Evolutionary conservation across 2,888 invertebrate genomes (phyloP), one percentile per base, ranked within the genome.

Genomic region (Eilema sororculum): DNA sequence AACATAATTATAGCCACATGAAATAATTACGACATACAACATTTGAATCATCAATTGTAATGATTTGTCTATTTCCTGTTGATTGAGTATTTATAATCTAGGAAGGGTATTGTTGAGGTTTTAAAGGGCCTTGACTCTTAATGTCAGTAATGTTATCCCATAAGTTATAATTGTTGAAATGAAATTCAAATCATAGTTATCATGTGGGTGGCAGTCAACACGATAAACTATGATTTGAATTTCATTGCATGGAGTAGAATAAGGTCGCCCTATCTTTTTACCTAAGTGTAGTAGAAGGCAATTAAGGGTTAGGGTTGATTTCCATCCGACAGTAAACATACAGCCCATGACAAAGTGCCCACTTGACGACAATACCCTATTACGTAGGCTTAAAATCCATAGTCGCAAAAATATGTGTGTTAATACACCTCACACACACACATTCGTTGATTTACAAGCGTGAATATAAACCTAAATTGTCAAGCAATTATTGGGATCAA

Each of bases 21-120:
- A 46, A 24, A n/a, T 57, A 65, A 65, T 57, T 60, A 60, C 30
- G 37, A 62, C 62, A 58, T 58, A 25, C 16, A 66, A 66, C 28
- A 57, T 33, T 65, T 65, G 33, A 65, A 24, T 65, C 57, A 37
- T 65, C 57, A 22, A 57, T 57, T 65, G 22, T 57, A 37, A 57
- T 37, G 24, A 24, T 56, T 64, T 57, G 24, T 58, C 58, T 25
- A 37, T 59, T 66, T 59, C 25, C 58, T 58, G 65, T 65, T 65
- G 37, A 41, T 59, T 58, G 41, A 56, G 16, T 56, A 33, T 65
- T 28, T 52, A 62, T 13, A 41, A 28, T 24, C 9, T 25, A 13
- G 1, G 25, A 28, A 20, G 25, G 9, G 28, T 30, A 28, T 52
- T 64, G 24, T 64, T 25, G 22, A 16, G 24, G n/a, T 22, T 33